Evolutionary conservation across 2,888 invertebrate species (phyloP).

Genomic region (Tipula unca): DNA sequence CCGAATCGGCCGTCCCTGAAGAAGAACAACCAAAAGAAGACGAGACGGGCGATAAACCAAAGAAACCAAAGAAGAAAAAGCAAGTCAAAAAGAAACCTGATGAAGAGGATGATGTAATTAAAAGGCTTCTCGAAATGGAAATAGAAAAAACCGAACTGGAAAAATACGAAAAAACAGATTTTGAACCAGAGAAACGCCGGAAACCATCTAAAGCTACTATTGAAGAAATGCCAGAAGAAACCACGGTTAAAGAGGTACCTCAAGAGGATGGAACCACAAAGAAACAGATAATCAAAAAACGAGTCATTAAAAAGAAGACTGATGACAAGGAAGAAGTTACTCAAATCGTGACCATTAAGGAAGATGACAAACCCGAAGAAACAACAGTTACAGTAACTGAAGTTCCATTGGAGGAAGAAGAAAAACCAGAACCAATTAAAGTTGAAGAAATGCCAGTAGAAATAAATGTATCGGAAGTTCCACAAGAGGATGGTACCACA

Average conservation of each 20-base stretch:
- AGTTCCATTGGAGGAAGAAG: constrained; percentile 21
- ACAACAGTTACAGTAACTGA: constrained; percentile 30
- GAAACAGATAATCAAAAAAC: constrained; percentile 34
- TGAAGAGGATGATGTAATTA: constrained; percentile 35
- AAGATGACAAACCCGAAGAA: constrained; percentile 36
- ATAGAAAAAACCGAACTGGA: constrained; percentile 32
- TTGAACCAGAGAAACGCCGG: constrained; percentile 34
- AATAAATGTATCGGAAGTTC: constrained; percentile 38
- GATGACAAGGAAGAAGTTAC: constrained; percentile 30
- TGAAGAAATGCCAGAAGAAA: constrained; percentile 33
- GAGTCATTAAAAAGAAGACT: constrained; percentile 36
- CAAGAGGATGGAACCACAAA: constrained; percentile 34
- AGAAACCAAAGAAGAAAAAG: constrained; percentile 30
- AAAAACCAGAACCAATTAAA: constrained; percentile 26
- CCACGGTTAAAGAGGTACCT: constrained; percentile 39
- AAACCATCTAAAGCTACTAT: constrained; percentile 23
- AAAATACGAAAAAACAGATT: constrained; percentile 35
- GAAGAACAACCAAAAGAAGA: constrained; percentile 28
- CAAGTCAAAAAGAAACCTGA: constrained; percentile 29
- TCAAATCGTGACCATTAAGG: constrained; percentile 30
- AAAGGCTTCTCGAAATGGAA: constrained; percentile 32
- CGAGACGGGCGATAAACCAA: constrained; percentile 19
- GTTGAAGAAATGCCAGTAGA: constrained; percentile 30
- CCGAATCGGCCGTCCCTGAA: constrained; percentile 32
- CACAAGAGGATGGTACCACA: constrained; percentile 34